Conservation (phyloP, 1,140 invertebrate genomes). For the Neodiprion lecontei region DNA sequence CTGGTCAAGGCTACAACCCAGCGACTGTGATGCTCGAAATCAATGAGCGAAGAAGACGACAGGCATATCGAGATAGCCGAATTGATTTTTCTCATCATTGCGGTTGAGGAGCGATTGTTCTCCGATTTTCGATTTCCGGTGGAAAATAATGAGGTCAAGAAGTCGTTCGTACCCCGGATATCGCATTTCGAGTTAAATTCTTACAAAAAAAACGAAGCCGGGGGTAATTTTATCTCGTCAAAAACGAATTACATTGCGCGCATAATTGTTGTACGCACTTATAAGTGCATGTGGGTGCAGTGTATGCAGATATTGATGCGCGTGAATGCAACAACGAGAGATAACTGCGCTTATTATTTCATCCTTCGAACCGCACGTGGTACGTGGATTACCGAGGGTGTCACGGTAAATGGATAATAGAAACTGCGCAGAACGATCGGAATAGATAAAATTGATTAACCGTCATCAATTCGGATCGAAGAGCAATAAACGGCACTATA, state of each 20-base stretch:
- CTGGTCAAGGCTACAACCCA: conserved; percentile 57
- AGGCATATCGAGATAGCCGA: not conserved
- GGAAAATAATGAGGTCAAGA: conserved; percentile 15
- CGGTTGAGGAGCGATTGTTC: conserved; percentile 35
- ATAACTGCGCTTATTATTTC: no score
- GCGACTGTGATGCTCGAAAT: conserved; percentile 34
- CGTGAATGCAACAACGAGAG: no score
- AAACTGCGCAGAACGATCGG: not conserved
- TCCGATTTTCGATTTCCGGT: conserved; percentile 27
- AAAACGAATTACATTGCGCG: no score
- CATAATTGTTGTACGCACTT: no score
- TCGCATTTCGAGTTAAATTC: no score
- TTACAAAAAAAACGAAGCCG: no score
- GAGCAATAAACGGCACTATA: conserved; percentile 5
- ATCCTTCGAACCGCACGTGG: not conserved
- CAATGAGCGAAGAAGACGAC: not conserved
- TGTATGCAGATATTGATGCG: no score
- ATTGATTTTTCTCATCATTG: not conserved
- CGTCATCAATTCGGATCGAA: conserved; percentile 16
- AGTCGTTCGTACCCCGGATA: not conserved
- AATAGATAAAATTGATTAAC: conserved; percentile 10
- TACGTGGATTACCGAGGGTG: conserved; percentile 13
- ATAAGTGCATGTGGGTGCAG: no score
- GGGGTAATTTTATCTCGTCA: no score
- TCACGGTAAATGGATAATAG: not conserved